Evolutionary conservation across 2,797 vertebrate species (phyloP), one percentile per base, ranked within the genome.

Genomic region (Onychomys arenicola): DNA sequence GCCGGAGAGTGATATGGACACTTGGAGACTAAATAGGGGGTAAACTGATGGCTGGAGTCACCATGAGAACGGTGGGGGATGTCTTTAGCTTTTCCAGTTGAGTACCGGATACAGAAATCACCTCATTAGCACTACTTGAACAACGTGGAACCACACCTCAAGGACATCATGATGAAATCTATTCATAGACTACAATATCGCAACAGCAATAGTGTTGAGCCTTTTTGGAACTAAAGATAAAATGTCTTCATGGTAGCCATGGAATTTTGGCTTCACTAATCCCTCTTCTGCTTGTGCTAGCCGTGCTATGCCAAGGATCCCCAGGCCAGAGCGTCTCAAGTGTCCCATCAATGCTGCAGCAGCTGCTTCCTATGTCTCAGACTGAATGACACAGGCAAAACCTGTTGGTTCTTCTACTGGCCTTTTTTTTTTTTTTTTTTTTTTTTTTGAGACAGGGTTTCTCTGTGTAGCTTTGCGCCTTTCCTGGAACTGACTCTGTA

Each of bases 181-280:
- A 83, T 86, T 83, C 80, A 73, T 76, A 92, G 61, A n/a, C 37
- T 4, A 49, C 49, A 65, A 5, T 80, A 65, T 52, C 27, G n/a
- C 14, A 78, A 78, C 17, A 80, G 34, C 61, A 86, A 59, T 34
- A 29, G 59, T 40, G 55, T 81, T 14, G 40, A 88, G 65, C 4
- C 40, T 57, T 67, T 92, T 46, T 49, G 32, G 80, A 94, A 81
- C 40, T 63, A 34, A 93, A 94, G 88, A 93, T 89, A 93, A 57
- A 89, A 63, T 85, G 93, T 93, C 71, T 40, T 29, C 34, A 3
- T 7, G 17, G 86, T n/a, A 46, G 65, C 17, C 34, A 10, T 29
- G 83, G 76, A 86, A 83, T 92, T 89, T 86, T 65, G 76, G 67
- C 67, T 76, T 95, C 88, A 37, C 25, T 77, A 92, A 89, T 87